These are phyloP conservation scores for Menidia beryllina DNA, from an alignment of 2,113 vertebrate genomes.

Conservation along the genomic window DNA sequence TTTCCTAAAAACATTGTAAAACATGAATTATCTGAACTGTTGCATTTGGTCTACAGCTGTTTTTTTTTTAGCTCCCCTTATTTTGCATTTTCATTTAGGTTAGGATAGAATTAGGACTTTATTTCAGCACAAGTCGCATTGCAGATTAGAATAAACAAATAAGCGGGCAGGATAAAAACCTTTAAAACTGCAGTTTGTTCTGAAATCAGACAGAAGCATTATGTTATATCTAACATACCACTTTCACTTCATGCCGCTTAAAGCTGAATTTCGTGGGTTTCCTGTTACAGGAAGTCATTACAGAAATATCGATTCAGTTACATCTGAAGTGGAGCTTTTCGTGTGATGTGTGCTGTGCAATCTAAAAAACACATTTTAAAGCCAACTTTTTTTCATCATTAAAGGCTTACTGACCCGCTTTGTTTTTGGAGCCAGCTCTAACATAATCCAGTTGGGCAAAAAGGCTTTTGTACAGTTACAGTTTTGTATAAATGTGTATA, in stretches of 20 bases:
- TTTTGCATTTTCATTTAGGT: too few species aligned
- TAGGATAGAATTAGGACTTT: too few species aligned
- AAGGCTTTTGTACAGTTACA: neutral
- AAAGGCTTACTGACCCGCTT: neutral
- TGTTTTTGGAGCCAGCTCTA: neutral
- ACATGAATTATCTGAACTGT: too few species aligned
- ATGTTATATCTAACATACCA: neutral
- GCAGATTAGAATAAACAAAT: too few species aligned
- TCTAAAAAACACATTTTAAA: neutral
- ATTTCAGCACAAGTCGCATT: too few species aligned
- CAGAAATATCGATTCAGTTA: neutral
- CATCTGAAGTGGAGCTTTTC: neutral
- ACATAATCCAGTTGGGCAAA: neutral
- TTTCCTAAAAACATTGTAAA: too few species aligned
- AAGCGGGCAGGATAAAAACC: neutral
- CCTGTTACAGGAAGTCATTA: slow-evolving; percentile 46
- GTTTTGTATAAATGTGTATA: too few species aligned
- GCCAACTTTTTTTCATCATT: neutral
- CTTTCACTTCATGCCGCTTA: neutral
- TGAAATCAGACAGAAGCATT: neutral
- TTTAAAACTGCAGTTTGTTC: neutral
- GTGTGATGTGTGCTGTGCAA: neutral
- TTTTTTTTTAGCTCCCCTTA: too few species aligned
- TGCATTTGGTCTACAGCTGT: too few species aligned
- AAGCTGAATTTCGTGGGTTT: slow-evolving; percentile 33